Evolutionary conservation across 2,888 invertebrate genomes (phyloP).

Genomic region (Protodeltote pygarga): DNA sequence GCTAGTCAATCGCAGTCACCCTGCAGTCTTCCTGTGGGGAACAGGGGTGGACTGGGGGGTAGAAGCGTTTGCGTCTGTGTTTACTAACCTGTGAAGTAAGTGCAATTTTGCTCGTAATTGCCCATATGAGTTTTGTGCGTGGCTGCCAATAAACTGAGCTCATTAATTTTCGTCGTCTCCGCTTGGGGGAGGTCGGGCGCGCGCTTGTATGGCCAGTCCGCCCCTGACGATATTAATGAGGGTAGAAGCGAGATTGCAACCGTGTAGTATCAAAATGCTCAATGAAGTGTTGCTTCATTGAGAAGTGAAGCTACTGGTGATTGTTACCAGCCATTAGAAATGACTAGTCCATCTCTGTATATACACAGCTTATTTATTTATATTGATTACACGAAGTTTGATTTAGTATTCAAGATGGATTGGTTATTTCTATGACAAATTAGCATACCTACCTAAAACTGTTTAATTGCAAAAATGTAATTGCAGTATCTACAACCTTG

Average conservation of each 20-base stretch:
- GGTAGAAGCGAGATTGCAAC: conserved; percentile 86
- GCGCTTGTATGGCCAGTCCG: conserved; percentile 88
- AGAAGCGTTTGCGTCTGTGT: conserved; percentile 84
- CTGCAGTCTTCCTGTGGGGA: conserved; percentile 86
- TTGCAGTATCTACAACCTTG: conserved; percentile 68
- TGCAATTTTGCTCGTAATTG: conserved; percentile 87
- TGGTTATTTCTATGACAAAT: conserved; percentile 56
- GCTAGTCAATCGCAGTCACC: conserved; percentile 78
- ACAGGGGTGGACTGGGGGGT: conserved; percentile 86
- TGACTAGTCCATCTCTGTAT: conserved; percentile 52
- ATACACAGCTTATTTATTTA: neutral
- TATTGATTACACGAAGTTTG: neutral
- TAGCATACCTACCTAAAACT: conserved; percentile 63
- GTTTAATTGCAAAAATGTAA: conserved; percentile 62
- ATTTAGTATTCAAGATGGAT: too few relatives aligned
- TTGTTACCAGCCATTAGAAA: conserved; percentile 64
- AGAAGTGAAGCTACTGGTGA: conserved; percentile 83
- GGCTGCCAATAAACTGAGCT: conserved; percentile 87
- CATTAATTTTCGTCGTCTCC: conserved; percentile 87
- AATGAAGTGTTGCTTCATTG: conserved; percentile 75
- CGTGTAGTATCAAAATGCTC: conserved; percentile 80
- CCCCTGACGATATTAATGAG: conserved; percentile 88
- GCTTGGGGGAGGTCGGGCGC: conserved; percentile 85
- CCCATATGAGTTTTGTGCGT: conserved; percentile 87
- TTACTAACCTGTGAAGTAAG: conserved; percentile 87